Evolutionary conservation across 2,888 invertebrate genomes (phyloP).

Genomic region (Chrysolina americana): DNA sequence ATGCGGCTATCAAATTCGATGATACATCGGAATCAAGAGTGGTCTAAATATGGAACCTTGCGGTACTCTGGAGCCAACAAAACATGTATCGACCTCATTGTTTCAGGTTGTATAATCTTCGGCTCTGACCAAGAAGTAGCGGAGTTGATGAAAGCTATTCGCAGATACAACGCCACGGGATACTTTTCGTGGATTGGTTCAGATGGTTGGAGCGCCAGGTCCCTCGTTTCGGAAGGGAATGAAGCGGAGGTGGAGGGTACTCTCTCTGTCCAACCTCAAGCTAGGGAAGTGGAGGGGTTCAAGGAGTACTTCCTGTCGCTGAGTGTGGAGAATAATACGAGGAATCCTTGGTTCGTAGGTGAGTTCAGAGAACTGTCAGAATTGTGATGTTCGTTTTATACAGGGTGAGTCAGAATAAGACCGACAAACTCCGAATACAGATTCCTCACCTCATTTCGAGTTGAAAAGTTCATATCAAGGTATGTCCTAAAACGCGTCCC

Average conservation of each 20-base stretch:
- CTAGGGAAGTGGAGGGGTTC: slow-evolving; percentile 90
- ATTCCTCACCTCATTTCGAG: too few relatives aligned
- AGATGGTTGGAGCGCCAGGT: slow-evolving; percentile 95
- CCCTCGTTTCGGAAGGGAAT: slow-evolving; percentile 88
- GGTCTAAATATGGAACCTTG: too few relatives aligned
- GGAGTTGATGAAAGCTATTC: slow-evolving; percentile 93
- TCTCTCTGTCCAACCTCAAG: slow-evolving; percentile 93
- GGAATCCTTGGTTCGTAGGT: slow-evolving; percentile 98
- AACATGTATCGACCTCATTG: not conserved
- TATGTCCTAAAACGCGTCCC: too few relatives aligned
- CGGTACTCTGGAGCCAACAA: too few relatives aligned
- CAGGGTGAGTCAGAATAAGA: too few relatives aligned
- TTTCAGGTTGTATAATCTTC: slow-evolving; percentile 91
- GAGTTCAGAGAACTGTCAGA: slow-evolving; percentile 68
- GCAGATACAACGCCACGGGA: slow-evolving; percentile 88
- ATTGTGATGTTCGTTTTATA: too few relatives aligned
- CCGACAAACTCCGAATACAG: too few relatives aligned
- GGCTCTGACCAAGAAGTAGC: slow-evolving; percentile 98
- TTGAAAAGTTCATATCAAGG: too few relatives aligned
- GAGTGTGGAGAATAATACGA: slow-evolving; percentile 87
- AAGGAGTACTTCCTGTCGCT: slow-evolving; percentile 88
- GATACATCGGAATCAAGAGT: too few relatives aligned
- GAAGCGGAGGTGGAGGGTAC: slow-evolving; percentile 95
- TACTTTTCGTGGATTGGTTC: slow-evolving; percentile 97
- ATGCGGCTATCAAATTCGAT: too few relatives aligned